Evolutionary conservation across 2,113 vertebrate genomes (phyloP).

Genomic region (Ciconia stormi): DNA sequence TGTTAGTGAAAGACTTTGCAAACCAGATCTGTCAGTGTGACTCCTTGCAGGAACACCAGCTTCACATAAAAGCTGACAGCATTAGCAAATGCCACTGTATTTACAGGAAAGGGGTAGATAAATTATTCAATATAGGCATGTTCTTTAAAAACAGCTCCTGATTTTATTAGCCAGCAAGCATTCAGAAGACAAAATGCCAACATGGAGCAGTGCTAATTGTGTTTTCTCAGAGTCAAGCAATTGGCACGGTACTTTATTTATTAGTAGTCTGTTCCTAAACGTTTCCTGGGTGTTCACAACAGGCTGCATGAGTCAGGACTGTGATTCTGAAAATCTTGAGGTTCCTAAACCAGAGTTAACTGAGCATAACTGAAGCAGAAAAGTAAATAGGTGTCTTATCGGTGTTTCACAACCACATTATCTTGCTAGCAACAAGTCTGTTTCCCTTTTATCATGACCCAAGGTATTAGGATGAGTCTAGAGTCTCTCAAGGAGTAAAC

Average conservation of each 20-base stretch:
- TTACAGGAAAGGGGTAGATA: not conserved
- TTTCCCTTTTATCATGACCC: not conserved
- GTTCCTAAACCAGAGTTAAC: not conserved
- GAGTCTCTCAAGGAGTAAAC: not conserved
- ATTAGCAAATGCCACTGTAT: not conserved
- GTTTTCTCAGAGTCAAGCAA: conserved; percentile 1
- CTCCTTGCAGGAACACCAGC: not conserved
- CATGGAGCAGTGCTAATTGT: not conserved
- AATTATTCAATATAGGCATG: not conserved
- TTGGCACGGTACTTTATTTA: not conserved
- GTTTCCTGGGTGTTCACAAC: not conserved
- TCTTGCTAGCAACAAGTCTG: not conserved
- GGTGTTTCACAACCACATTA: not conserved
- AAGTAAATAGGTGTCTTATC: not conserved
- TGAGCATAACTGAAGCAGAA: not conserved
- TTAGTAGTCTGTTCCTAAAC: not conserved
- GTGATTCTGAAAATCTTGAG: not conserved
- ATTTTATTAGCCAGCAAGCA: not conserved
- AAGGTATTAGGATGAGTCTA: not conserved
- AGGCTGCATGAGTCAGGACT: not conserved
- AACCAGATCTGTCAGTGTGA: not conserved
- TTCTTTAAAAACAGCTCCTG: not conserved
- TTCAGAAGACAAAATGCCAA: not conserved
- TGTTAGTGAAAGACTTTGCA: not conserved
- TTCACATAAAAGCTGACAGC: not conserved